Base-by-base conservation (phyloP, 1,140 invertebrate genomes). In the Plodia interpunctella region DNA sequence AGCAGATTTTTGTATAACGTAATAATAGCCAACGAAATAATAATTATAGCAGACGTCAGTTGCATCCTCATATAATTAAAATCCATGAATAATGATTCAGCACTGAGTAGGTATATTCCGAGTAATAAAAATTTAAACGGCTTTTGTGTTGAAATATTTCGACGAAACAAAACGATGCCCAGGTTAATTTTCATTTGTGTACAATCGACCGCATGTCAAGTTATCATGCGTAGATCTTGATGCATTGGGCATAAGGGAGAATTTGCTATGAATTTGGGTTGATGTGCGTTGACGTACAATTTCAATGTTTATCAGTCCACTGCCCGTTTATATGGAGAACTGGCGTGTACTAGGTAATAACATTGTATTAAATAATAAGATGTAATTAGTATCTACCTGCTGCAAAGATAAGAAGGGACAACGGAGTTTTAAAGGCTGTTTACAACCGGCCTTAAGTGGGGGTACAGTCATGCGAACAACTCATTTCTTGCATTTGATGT, bases 311-410 rank as follows among this genome's bases (percentile, higher is more conserved):
- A 66, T 70, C 68, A 66, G 64, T 68, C 59, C 66, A 62, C 64
- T 62, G 63, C 38, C 57, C 67, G 52, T 66, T 78, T 74, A 72
- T 74, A 73, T 76, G 65, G 56, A 60, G 66, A 52, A 57, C 64
- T 72, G 65, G 59, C 62, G 66, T 71, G 70, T 59, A 69, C 76
- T 79, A 74, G 67, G 67, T 82, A 82, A 84, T 82, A 77, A 80
- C 78, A 80, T 80, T 78, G 76, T 82, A 79, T 82, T 78, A 80
- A 80, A 82, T 84, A 84, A 84, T 82, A 80, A 82, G 74, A 80
- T 82, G 79, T 82, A 82, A 84, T 84, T 84, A 84, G 73, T 78
- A 80, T 65, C 62, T 81, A 78, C 80, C 71, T 77, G 78, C 76
- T 72, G 74, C 79, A 73, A 79, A 84, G 78, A 80, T 80, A 84